Evolutionary conservation across 2,797 vertebrate species (phyloP).

Genomic region (Pantherophis alleghaniensis): DNA sequence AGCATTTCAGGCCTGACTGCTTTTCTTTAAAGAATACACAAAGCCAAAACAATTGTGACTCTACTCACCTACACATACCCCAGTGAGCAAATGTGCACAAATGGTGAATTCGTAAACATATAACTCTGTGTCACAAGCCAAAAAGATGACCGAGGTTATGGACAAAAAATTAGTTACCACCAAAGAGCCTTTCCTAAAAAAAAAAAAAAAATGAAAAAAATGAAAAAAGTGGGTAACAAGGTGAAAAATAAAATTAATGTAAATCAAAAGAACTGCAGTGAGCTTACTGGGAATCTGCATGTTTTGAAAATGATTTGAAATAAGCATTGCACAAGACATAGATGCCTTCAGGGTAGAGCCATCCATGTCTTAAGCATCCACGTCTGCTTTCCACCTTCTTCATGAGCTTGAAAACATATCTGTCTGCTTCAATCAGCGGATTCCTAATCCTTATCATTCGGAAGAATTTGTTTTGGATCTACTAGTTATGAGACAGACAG

Average conservation of each 20-base stretch:
- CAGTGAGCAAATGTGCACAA: neutral
- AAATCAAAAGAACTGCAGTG: neutral
- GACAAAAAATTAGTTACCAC: neutral
- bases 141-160: neutral
- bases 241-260: neutral
- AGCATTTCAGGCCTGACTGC: neutral
- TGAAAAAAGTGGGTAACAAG: neutral
- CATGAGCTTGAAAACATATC: neutral
- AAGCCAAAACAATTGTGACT: neutral
- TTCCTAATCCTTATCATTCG: neutral
- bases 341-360: neutral
- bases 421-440: neutral
- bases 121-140: neutral
- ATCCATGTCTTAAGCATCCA: neutral
- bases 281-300: neutral
- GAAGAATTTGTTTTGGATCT: neutral
- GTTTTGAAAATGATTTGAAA: neutral
- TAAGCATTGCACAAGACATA: neutral
- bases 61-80: neutral
- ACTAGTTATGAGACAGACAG: neutral
- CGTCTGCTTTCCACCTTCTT: neutral
- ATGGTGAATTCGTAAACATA: neutral
- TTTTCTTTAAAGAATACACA: neutral
- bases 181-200: neutral
- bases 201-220: neutral